These are phyloP conservation scores for Drosophila algonquin DNA, from an alignment of 2,888 invertebrate genomes.

Conservation along the genomic window DNA sequence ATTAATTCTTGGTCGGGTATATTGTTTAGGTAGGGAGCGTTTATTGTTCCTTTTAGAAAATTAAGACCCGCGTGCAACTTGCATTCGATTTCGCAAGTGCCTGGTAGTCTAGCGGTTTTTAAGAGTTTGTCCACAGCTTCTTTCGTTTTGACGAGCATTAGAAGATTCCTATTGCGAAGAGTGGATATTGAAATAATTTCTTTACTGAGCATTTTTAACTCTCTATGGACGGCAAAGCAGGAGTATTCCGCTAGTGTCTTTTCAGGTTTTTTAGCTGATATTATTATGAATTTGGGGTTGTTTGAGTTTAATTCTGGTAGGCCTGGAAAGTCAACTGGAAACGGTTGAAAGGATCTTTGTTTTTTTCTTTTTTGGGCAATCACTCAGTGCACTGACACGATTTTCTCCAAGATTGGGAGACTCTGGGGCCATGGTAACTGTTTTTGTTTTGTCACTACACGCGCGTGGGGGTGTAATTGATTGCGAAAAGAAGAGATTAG, in stretches of 20 bases:
- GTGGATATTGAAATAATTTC: background rate
- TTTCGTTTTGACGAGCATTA: slow-evolving; percentile 1
- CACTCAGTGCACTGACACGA: too few relatives aligned
- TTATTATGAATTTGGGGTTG: too few relatives aligned
- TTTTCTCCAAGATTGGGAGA: too few relatives aligned
- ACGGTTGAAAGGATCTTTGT: background rate
- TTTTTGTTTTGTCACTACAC: too few relatives aligned
- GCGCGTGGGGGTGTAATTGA: too few relatives aligned
- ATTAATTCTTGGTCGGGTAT: slow-evolving; percentile 11
- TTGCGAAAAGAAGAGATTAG: too few relatives aligned
- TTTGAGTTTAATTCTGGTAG: background rate
- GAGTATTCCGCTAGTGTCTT: background rate
- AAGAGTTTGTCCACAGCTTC: background rate
- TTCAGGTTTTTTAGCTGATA: too few relatives aligned
- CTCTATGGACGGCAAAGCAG: slow-evolving; percentile 1
- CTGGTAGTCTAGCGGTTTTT: slow-evolving; percentile 5
- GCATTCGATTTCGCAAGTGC: slow-evolving; percentile 14
- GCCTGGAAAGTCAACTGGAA: background rate
- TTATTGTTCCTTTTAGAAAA: slow-evolving; percentile 12
- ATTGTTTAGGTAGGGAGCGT: slow-evolving; percentile 9
- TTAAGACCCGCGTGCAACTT: slow-evolving; percentile 4
- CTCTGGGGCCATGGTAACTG: too few relatives aligned
- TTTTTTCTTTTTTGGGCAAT: too few relatives aligned
- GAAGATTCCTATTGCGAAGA: background rate
- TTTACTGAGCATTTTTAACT: background rate